These are phyloP conservation scores for Falco cherrug DNA, from an alignment of 2,797 vertebrate species.

Conservation along the genomic window DNA sequence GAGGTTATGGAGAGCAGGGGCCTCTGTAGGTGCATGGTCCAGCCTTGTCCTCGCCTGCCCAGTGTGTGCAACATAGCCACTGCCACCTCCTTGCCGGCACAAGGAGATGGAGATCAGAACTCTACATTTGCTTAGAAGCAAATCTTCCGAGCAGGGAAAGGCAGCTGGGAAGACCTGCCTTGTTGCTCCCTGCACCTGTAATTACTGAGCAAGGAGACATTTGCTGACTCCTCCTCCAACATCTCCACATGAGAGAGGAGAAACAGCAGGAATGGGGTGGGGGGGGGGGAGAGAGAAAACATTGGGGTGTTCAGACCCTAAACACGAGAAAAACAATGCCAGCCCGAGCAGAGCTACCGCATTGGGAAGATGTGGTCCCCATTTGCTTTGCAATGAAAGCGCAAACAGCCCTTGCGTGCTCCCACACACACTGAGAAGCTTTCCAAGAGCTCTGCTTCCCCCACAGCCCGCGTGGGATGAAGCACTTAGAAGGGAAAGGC, in stretches of 20 bases:
- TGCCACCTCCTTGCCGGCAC: not conserved
- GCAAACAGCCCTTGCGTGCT: not conserved
- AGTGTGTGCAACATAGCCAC: not conserved
- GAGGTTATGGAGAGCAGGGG: not conserved
- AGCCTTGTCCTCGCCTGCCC: not conserved
- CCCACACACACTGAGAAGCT: not conserved
- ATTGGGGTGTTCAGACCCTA: not conserved
- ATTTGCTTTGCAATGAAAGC: not conserved
- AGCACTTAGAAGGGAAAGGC: not conserved
- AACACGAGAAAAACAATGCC: not conserved
- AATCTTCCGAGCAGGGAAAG: not conserved
- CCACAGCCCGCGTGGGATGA: not conserved
- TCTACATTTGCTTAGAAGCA: not conserved
- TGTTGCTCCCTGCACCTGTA: not conserved
- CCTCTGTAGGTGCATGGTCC: not conserved
- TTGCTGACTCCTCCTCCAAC: not conserved
- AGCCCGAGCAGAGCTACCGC: not conserved
- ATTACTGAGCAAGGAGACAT: not conserved
- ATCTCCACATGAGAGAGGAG: not conserved
- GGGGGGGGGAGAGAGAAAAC: not conserved
- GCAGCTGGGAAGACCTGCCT: not conserved
- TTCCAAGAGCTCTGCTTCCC: slow-evolving; percentile 45
- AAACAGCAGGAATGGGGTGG: not conserved
- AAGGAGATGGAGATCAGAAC: not conserved
- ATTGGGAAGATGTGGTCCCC: not conserved